Evolutionary conservation across 2,797 vertebrate genomes (phyloP), one percentile per base, ranked within the genome.

Genomic region (Leptoclinus maculatus): DNA sequence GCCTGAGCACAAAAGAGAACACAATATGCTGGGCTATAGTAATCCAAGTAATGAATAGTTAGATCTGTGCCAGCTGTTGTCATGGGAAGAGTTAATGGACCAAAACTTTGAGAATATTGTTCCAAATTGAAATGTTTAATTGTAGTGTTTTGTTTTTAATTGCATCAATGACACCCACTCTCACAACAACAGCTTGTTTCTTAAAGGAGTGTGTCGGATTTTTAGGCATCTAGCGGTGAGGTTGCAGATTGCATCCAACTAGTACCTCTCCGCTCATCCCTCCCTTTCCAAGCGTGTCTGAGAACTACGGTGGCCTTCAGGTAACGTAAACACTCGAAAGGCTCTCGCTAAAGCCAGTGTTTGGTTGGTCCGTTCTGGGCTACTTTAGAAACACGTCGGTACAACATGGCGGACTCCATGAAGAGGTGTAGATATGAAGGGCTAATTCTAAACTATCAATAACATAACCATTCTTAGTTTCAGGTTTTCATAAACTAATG

Each of bases 1-100:
- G 82, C 71, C 64, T 11, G 57, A 76, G 72, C 83, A 85, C 75
- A 59, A 87, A 82, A 82, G 62, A 59, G 38, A 84, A 49, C 60
- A 83, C 84, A 87, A 89, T 87, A 88, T 82, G 81, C 59, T 85
- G 39, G 45, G 51, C 80, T 80, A 23, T 80, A 23, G 57, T 82
- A 80, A 84, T 79, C 69, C 36, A 66, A 70, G 58, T 78, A 81
- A 85, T 86, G 72, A 86, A 82, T 51, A 36, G 67, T 65, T 66
- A 73, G 49, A 84, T 76, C 45, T 19, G 53, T 32, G 57, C 84
- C 80, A 80, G 69, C 63, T 73, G 76, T 66, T 73, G 41, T 60
- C 51, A 53, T 12, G 11, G 34, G 38, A 76, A 58, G 63, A 80
- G 39, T 66, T 84, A 77, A 71, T 53, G 45, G n/a, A 67, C 45